Percentiles rank a stretch among this genome's conserved stretches.
These are phyloP conservation scores for Phaethornis superciliosus DNA, from an alignment of 2,113 vertebrate genomes.

Conservation along the genomic window DNA sequence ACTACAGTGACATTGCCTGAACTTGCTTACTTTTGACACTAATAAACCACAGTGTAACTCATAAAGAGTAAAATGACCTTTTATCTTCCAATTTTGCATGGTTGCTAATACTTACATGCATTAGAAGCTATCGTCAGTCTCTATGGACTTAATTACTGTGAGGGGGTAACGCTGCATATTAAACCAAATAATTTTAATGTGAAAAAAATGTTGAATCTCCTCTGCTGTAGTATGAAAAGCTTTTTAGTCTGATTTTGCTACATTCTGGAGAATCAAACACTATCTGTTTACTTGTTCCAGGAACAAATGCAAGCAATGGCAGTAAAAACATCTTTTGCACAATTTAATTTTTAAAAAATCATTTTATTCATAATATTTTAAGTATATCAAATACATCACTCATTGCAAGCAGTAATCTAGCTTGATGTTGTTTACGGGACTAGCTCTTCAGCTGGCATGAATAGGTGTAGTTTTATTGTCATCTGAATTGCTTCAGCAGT, in stretches of 20 bases:
- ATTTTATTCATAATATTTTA: neutral
- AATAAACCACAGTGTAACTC: neutral
- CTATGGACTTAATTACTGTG: slow-evolving; percentile 34
- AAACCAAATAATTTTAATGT: neutral
- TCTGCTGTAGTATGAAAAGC: neutral
- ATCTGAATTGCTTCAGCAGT: neutral
- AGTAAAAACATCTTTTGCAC: neutral
- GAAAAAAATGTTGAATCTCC: neutral
- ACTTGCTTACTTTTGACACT: neutral
- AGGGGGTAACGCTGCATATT: neutral
- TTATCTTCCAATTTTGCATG: neutral
- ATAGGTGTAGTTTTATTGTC: neutral
- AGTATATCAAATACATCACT: neutral
- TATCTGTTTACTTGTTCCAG: neutral
- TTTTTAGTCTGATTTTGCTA: neutral
- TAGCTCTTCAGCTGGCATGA: neutral
- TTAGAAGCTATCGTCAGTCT: neutral
- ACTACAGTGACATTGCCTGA: neutral
- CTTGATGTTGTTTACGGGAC: neutral
- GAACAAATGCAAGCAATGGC: neutral
- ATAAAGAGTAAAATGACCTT: neutral
- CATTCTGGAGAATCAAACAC: neutral
- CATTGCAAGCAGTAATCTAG: neutral
- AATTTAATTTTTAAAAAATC: neutral
- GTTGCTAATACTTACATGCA: neutral